Percentiles rank a stretch among this genome's conserved stretches.
phyloP scores from a whole-genome alignment of 1,140 invertebrate species.

The Bombus polaris region DNA sequence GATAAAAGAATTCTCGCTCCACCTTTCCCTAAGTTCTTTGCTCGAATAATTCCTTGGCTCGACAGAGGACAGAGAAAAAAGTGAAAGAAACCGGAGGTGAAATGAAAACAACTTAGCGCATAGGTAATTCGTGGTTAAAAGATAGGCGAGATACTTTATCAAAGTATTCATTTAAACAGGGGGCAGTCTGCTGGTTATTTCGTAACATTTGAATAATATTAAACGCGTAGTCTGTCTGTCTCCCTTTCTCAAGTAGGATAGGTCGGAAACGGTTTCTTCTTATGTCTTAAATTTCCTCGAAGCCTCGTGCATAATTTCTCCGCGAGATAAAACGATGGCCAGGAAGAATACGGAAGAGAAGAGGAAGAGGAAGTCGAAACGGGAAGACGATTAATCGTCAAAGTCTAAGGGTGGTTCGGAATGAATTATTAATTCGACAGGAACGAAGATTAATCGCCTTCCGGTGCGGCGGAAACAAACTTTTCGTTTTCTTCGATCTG shows the following conservation, averaged over 20 bases:
- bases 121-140: background rate
- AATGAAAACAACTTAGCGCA: background rate
- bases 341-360: background rate
- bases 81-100: too few relatives aligned
- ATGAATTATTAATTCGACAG: constrained; percentile 46
- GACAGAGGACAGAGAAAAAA: background rate
- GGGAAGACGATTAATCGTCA: constrained; percentile 26
- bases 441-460: constrained; percentile 34
- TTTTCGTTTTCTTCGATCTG: constrained; percentile 1
- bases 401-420: background rate
- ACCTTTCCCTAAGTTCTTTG: constrained; percentile 3
- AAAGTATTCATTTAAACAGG: background rate
- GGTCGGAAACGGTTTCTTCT: background rate
- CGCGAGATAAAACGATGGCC: background rate
- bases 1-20: constrained; percentile 33
- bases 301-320: constrained; percentile 6
- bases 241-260: background rate
- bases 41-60: constrained; percentile 14
- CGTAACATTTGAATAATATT: background rate
- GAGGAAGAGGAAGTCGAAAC: background rate
- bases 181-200: background rate
- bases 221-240: background rate
- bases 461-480: background rate
- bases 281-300: background rate
- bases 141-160: background rate